Conservation (phyloP, 2,797 vertebrate genomes). For the Pseudomugil gertrudae region DNA sequence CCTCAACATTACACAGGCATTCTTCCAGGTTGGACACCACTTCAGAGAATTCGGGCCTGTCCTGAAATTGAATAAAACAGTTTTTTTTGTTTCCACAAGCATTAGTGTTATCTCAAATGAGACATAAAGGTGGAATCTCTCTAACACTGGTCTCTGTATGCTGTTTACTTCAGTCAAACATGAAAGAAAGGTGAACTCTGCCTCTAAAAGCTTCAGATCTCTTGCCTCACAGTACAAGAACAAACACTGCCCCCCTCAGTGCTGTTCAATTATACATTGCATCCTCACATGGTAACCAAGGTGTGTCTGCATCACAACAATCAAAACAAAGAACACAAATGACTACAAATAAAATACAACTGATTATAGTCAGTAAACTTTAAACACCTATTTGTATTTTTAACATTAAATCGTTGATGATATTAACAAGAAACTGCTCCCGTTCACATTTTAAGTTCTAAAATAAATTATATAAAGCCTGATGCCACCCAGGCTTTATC, state of each 20-base stretch:
- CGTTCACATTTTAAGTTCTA: neutral
- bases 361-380: neutral
- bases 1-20: constrained; percentile 93
- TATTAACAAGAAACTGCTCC: neutral
- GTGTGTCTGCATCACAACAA: constrained; percentile 13
- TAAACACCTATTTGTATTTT: neutral
- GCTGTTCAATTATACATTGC: constrained; percentile 67
- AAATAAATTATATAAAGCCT: neutral
- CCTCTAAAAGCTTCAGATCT: constrained; percentile 66
- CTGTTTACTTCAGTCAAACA: constrained; percentile 41
- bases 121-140: constrained; percentile 26
- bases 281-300: constrained; percentile 34
- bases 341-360: neutral
- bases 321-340: neutral
- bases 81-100: neutral
- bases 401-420: neutral
- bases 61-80: constrained; percentile 76
- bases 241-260: constrained; percentile 45
- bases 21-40: constrained; percentile 92
- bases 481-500: neutral
- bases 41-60: constrained; percentile 94
- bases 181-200: constrained; percentile 58
- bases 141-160: neutral
- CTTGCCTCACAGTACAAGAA: constrained; percentile 45
- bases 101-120: neutral